Percentiles rank a stretch among this genome's conserved stretches.
These are phyloP conservation scores for Holcopasites calliopsidis DNA, from an alignment of 1,140 invertebrate genomes.

Conservation along the genomic window DNA sequence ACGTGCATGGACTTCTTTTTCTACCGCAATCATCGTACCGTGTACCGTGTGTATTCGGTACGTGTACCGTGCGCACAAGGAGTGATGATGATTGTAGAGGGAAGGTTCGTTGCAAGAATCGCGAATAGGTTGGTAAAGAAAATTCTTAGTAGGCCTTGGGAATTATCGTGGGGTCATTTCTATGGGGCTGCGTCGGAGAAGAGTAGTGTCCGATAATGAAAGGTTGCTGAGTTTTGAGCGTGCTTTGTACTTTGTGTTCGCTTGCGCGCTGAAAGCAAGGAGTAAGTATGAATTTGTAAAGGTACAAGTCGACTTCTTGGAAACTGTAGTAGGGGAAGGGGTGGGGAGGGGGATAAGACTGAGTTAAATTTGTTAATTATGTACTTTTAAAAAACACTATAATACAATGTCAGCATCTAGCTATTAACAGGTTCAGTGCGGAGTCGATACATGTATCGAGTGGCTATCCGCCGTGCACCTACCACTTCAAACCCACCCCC, in stretches of 20 bases:
- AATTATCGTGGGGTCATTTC: slow-evolving; percentile 27
- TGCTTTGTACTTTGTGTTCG: neutral
- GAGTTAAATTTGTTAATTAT: too few relatives aligned
- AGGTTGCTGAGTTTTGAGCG: neutral
- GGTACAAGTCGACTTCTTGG: too few relatives aligned
- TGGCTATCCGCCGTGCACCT: too few relatives aligned
- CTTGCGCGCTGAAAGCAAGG: neutral
- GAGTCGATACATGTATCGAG: too few relatives aligned
- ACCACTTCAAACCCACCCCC: too few relatives aligned
- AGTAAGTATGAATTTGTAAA: too few relatives aligned
- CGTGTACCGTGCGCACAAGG: neutral
- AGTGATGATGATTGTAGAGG: slow-evolving; percentile 27
- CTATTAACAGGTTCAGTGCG: too few relatives aligned
- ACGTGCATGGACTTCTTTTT: neutral
- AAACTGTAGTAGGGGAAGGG: too few relatives aligned
- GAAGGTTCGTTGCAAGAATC: neutral
- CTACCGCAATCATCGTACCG: slow-evolving; percentile 40
- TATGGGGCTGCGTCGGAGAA: neutral
- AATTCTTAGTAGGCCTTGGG: neutral
- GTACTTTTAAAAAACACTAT: too few relatives aligned
- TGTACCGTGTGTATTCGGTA: slow-evolving; percentile 36
- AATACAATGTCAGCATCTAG: too few relatives aligned
- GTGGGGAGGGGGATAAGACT: too few relatives aligned
- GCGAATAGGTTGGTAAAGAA: neutral
- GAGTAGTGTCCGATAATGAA: neutral